Evolutionary conservation across 2,888 invertebrate genomes (phyloP).

Genomic region (Amphipyra berbera): DNA sequence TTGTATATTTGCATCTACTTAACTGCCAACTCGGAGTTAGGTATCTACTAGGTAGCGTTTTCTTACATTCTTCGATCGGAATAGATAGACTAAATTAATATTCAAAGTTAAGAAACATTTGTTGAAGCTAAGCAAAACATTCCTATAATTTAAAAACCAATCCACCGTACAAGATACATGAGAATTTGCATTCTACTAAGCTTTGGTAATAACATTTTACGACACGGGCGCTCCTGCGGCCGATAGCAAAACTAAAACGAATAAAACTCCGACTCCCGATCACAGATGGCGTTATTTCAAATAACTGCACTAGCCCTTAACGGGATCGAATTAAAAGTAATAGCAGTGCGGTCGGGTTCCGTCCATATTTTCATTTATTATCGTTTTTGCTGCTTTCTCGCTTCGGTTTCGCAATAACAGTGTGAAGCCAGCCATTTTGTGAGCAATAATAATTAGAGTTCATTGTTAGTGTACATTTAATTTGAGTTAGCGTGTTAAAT

Average conservation of each 20-base stretch:
- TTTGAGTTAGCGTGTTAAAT: constrained; percentile 66
- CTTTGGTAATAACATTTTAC: constrained; percentile 63
- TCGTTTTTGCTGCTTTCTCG: constrained; percentile 58
- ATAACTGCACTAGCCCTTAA: constrained; percentile 62
- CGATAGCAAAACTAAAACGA: constrained; percentile 71
- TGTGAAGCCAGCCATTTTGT: constrained; percentile 57
- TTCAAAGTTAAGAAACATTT: constrained; percentile 23
- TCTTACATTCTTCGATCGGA: constrained; percentile 27
- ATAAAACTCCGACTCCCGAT: constrained; percentile 62
- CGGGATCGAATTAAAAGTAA: constrained; percentile 72
- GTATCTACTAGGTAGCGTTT: background rate
- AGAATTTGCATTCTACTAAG: constrained; percentile 62
- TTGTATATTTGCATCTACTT: too few relatives aligned
- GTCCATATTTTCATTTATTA: constrained; percentile 78
- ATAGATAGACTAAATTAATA: constrained; percentile 25
- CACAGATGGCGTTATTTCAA: constrained; percentile 79
- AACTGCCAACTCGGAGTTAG: too few relatives aligned
- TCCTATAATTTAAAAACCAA: constrained; percentile 35
- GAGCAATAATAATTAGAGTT: constrained; percentile 71
- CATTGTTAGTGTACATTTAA: constrained; percentile 76
- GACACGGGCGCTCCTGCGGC: constrained; percentile 64
- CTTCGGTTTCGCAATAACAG: constrained; percentile 64
- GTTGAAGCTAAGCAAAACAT: constrained; percentile 18
- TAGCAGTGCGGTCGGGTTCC: constrained; percentile 54
- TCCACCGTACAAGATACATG: constrained; percentile 14